These are phyloP conservation scores for Thalassophryne amazonica DNA, from an alignment of 2,797 vertebrate genomes.

Conservation along the genomic window DNA sequence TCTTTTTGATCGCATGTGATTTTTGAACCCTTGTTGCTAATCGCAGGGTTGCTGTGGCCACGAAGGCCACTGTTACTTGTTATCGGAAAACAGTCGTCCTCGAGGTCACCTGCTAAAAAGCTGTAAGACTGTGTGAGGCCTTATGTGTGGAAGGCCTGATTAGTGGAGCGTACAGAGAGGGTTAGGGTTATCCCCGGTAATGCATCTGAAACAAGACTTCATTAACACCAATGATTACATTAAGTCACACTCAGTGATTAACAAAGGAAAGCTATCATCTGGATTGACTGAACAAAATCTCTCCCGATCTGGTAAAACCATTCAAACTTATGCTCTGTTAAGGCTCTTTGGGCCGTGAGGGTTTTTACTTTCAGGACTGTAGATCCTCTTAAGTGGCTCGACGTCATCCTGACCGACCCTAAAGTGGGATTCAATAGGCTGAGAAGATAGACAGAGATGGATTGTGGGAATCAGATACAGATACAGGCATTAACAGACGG, in stretches of 20 bases:
- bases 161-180: conserved; percentile 58
- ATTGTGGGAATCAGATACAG: conserved; percentile 67
- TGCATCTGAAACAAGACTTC: conserved; percentile 69
- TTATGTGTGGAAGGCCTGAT: conserved; percentile 30
- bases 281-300: conserved; percentile 78
- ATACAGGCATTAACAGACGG: conserved; percentile 61
- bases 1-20: too few species aligned
- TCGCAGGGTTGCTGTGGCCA: too few species aligned
- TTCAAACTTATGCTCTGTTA: conserved; percentile 71
- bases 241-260: conserved; percentile 75
- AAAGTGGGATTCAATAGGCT: conserved; percentile 56
- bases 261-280: conserved; percentile 76
- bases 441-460: conserved; percentile 56
- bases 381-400: conserved; percentile 76
- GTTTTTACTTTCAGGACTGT: conserved; percentile 61
- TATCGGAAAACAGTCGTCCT: too few species aligned
- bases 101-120: conserved; percentile 27
- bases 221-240: conserved; percentile 70
- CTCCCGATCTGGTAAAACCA: conserved; percentile 71
- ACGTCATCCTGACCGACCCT: conserved; percentile 46
- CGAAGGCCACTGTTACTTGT: too few species aligned
- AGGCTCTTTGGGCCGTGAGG: conserved; percentile 66
- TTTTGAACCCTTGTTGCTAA: too few species aligned
- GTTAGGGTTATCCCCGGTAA: conserved; percentile 65
- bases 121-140: conserved; percentile 37